Evolutionary conservation across 2,113 vertebrate genomes (phyloP), one percentile per base, ranked within the genome.

Genomic region (Pterocles burchelli): DNA sequence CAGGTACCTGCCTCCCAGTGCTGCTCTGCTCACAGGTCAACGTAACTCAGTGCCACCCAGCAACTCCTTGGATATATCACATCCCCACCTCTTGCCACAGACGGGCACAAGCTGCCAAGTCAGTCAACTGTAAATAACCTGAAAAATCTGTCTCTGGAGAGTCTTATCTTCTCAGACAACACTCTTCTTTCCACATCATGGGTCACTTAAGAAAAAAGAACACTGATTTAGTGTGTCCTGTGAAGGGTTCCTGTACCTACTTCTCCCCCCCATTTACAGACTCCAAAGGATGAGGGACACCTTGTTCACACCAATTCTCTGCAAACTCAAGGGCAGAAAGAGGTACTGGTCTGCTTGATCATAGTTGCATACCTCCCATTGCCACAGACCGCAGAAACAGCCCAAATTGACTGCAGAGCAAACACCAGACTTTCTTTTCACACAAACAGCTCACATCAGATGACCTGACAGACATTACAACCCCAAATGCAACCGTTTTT

Each of bases 341-440:
- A 94, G 75, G 87, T 94, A 66, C 81, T 78, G 78, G 24, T 89
- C 90, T 92, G 91, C 95, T 97, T 7, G 1, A 61, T 91, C 90
- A 95, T 5, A 86, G 83, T 25, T 81, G 43, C 33, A 17, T 7
- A 55, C 17, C 46, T 74, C 33, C 41, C 59, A 48, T 21, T 38
- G 70, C 72, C 68, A 70, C 52, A 71, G 72, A 74, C 6, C 11
- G 11, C 65, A 70, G 34, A 81, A 66, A 70, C 0, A 58, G 25
- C 29, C 46, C 52, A 46, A 67, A 74, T 4, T 2, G 3, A 90
- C 4, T 29, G 25, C 80, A 68, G 57, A 78, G 52, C 76, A 81
- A 93, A 84, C 86, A 82, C 17, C 52, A 72, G 33, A 71, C 20
- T 57, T 71, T 72, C 25, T 51, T 26, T 48, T 59, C n/a, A 76